Conservation (phyloP, 1,140 invertebrate species). For the Halictus rubicundus region DNA sequence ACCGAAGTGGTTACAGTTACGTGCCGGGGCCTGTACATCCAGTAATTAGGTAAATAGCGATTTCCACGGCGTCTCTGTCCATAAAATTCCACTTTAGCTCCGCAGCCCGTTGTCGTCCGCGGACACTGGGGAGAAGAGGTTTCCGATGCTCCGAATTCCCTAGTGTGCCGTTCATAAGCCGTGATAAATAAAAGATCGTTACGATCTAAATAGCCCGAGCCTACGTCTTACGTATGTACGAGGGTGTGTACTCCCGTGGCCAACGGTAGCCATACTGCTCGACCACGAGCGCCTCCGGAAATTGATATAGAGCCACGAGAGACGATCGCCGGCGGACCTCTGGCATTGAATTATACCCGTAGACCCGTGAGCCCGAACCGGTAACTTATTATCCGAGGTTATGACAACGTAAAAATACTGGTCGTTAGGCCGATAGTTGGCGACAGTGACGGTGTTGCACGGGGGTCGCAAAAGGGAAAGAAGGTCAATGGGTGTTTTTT, state of each 20-base stretch:
- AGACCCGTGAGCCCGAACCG: slow-evolving; percentile 54
- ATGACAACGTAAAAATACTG: slow-evolving; percentile 73
- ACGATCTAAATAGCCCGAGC: slow-evolving; percentile 64
- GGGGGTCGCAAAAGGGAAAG: neutral
- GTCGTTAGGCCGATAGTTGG: slow-evolving; percentile 58
- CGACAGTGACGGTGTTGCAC: too few relatives aligned
- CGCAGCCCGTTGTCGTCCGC: slow-evolving; percentile 50
- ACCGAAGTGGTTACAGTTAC: too few relatives aligned
- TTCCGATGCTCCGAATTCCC: slow-evolving; percentile 53
- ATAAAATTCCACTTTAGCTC: slow-evolving; percentile 2
- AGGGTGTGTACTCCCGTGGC: slow-evolving; percentile 24
- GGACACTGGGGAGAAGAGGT: slow-evolving; percentile 49
- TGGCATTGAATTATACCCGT: slow-evolving; percentile 75
- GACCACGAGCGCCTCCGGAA: slow-evolving; percentile 56
- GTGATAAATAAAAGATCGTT: slow-evolving; percentile 72
- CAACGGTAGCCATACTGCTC: neutral
- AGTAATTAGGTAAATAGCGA: slow-evolving; percentile 5
- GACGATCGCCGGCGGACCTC: slow-evolving; percentile 56
- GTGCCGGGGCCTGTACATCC: neutral
- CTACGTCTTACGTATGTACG: slow-evolving; percentile 69
- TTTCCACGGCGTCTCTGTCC: too few relatives aligned
- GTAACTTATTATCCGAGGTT: slow-evolving; percentile 73
- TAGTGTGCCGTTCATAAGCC: slow-evolving; percentile 58
- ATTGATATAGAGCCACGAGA: slow-evolving; percentile 72
- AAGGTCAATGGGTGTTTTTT: slow-evolving; percentile 24